Evolutionary conservation across 2,888 invertebrate species (phyloP), one percentile per base, ranked within the genome.

Genomic region (Hirtodrosophila histrioides): DNA sequence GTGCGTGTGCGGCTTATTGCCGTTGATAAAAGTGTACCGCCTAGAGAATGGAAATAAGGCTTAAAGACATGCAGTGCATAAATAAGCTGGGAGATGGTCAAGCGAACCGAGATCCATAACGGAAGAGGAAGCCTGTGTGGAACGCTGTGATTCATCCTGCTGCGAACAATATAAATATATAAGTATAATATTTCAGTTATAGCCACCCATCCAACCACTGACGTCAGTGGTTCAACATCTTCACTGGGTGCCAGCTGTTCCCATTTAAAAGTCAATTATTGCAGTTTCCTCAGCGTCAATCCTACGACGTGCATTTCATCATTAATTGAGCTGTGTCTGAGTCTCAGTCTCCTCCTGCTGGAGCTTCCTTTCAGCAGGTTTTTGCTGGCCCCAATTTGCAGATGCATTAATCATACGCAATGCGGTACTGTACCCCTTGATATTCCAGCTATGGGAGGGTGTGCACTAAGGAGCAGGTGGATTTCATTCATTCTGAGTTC

Each of bases 1-100:
- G 86, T 88, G 88, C 88, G 83, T 86, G 83, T 78, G 86, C 65
- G 76, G 55, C 64, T 86, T 74, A 86, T 76, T 57, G 75, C 60
- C 36, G 41, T 31, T 64, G 67, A 78, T 82, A 73, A 72, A 87
- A 81, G 69, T 57, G 63, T 61, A 41, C 74, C 83, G 88, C 86
- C 62, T 62, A 45, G 79, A 57, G 73, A 76, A 72, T 82, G 53
- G 57, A 71, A 76, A 64, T 67, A 71, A 69, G 45, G 44, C 57
- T 12, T 43, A 24, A 53, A 65, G 72, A 73, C 88, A 85, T 69
- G 88, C 58, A 58, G 43, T 57, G 83, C 86, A 83, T 83, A 71
- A 66, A 57, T 58, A 73, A 85, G 57, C 46, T 53, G 10, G 56
- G 33, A 50, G 49, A 31, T 39, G 45, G 23, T 44, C 23, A 44